Conservation (phyloP, 2,888 invertebrate species). For the Cordilura impudica region DNA sequence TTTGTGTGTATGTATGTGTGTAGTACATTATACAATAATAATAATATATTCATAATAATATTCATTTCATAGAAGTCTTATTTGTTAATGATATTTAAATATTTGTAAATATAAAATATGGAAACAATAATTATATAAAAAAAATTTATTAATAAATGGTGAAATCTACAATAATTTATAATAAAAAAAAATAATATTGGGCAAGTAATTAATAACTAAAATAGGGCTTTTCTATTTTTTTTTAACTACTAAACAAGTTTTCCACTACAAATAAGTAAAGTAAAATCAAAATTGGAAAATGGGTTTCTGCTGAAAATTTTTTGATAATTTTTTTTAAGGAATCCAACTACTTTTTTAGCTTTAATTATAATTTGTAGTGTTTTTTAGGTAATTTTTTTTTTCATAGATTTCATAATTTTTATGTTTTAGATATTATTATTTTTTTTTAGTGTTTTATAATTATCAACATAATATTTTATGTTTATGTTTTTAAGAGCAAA, state of each 20-base stretch:
- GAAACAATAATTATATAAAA: background rate
- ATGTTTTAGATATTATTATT: background rate
- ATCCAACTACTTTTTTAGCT: background rate
- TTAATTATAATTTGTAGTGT: background rate
- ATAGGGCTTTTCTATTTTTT: background rate
- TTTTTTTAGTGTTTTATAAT: background rate
- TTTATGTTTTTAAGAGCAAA: background rate
- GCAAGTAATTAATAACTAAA: slow-evolving; percentile 24
- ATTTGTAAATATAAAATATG: slow-evolving; percentile 40
- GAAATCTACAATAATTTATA: slow-evolving; percentile 17
- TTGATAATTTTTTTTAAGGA: background rate
- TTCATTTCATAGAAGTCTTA: slow-evolving; percentile 57
- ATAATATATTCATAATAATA: slow-evolving; percentile 39
- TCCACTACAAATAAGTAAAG: slow-evolving; percentile 13
- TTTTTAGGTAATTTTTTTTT: background rate
- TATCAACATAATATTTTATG: background rate
- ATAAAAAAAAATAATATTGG: slow-evolving; percentile 1
- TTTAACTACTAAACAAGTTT: background rate
- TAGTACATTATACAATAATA: slow-evolving; percentile 35
- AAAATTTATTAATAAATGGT: slow-evolving; percentile 8
- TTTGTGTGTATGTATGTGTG: slow-evolving; percentile 25
- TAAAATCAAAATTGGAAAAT: background rate
- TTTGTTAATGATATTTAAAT: slow-evolving; percentile 57
- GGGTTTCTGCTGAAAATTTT: slow-evolving; percentile 3
- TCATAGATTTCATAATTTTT: background rate